These are phyloP conservation scores for Cephus runcator DNA, from an alignment of 2,888 invertebrate species.

Conservation along the genomic window DNA sequence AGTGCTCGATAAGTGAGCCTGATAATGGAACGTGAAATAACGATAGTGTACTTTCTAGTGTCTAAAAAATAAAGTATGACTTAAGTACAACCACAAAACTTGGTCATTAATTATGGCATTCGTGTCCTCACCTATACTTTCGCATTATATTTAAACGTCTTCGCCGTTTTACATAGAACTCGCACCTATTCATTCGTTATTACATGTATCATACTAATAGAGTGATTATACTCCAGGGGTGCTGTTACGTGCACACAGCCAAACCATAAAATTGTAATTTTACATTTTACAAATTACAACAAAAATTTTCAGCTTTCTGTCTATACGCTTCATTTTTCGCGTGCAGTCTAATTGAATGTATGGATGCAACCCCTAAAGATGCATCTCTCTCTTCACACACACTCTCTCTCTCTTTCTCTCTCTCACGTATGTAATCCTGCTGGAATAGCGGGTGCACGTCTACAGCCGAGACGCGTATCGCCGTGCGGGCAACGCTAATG, in stretches of 20 bases:
- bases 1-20: conserved; percentile 32
- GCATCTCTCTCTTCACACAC: conserved; percentile 2
- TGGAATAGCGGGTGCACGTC: too few species aligned
- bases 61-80: conserved; percentile 59
- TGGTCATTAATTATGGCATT: conserved; percentile 66
- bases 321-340: neutral
- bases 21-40: conserved; percentile 41
- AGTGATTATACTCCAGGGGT: neutral
- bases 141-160: conserved; percentile 3
- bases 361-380: neutral
- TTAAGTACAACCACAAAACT: conserved; percentile 64
- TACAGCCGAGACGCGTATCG: too few species aligned
- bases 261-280: neutral
- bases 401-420: conserved; percentile 11
- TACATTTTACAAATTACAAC: neutral
- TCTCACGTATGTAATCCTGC: neutral
- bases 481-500: too few species aligned
- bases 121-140: conserved; percentile 44
- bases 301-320: neutral
- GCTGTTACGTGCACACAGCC: neutral
- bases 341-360: neutral
- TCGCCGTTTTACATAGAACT: neutral
- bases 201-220: neutral
- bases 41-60: conserved; percentile 25
- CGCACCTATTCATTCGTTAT: neutral